Evolutionary conservation across 2,888 invertebrate species (phyloP), one percentile per base, ranked within the genome.

Genomic region (Xestia c-nigrum): DNA sequence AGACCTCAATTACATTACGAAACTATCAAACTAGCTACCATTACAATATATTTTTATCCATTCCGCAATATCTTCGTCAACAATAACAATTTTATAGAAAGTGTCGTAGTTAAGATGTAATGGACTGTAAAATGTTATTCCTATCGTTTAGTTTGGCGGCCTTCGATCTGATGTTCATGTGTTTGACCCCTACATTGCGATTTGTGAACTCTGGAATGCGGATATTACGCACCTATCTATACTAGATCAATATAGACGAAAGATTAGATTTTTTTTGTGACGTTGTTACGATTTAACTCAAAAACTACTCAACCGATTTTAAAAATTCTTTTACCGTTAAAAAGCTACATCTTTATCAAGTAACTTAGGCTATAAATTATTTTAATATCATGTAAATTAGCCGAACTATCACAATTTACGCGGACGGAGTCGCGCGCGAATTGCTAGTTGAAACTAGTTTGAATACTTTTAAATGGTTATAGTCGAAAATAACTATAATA

Each of bases 61-160:
- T 74, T 65, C 31, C 74, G 64, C 43, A n/a, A 40, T 72, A 57
- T 64, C 71, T 57, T 63, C 5, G 61, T 12, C 16, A 65, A 74
- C 63, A 81, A 74, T 64, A 74, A 76, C 55, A 57, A 12, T 80
- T 68, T 76, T 69, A 84, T 76, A 74, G 55, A 76, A 76, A 84
- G 61, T 63, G 38, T 76, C 68, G 74, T 65, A 65, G 72, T 78
- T 69, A 74, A 76, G 64, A 71, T 21, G 74, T 61, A 83, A 78
- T 83, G 85, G 74, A 78, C 64, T 81, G 76, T 83, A 70, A 85
- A 84, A 85, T 71, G 61, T 63, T 76, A 73, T 68, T 73, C 14
- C 47, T 68, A 31, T 80, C 67, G 70, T 76, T 80, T 50, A 59
- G 81, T 79, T 47, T 71, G 64, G 59, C 52, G 83, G 65, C 73